Percentiles rank a stretch among this genome's conserved stretches.
Conservation (phyloP, 2,888 invertebrate species). For the Caenorhabditis sp. region DNA sequence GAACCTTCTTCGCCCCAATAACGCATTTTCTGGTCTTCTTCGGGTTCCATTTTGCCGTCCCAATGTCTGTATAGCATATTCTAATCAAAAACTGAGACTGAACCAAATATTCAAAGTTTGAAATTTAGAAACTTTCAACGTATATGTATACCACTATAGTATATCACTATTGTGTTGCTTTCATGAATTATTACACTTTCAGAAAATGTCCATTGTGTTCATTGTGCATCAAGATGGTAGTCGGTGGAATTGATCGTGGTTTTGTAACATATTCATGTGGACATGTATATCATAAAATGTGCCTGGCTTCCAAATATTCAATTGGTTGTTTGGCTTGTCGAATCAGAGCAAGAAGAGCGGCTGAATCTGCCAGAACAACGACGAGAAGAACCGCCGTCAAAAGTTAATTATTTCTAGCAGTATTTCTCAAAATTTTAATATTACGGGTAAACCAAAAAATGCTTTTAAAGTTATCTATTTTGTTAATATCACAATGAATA, state of each 20-base stretch:
- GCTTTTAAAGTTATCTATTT: not conserved
- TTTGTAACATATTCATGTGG: conserved; percentile 42
- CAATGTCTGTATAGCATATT: too few relatives aligned
- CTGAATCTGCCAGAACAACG: not conserved
- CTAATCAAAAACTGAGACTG: too few relatives aligned
- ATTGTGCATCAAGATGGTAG: conserved; percentile 38
- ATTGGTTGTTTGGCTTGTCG: conserved; percentile 46
- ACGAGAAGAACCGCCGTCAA: not conserved
- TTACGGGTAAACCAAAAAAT: not conserved
- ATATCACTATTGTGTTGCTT: too few relatives aligned
- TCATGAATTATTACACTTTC: too few relatives aligned
- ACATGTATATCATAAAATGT: conserved; percentile 51
- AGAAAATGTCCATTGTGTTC: conserved; percentile 54
- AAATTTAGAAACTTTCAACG: too few relatives aligned
- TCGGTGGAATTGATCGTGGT: conserved; percentile 35
- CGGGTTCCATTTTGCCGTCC: too few relatives aligned
- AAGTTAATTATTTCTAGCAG: not conserved
- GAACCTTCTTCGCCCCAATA: too few relatives aligned
- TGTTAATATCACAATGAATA: not conserved
- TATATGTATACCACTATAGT: too few relatives aligned
- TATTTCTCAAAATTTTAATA: not conserved
- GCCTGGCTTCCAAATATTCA: conserved; percentile 28
- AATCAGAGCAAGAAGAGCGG: conserved; percentile 38
- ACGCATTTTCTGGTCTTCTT: too few relatives aligned
- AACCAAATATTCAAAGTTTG: too few relatives aligned